These are phyloP conservation scores for Micoletzkya japonica DNA, from an alignment of 2,888 invertebrate species.

Conservation along the genomic window DNA sequence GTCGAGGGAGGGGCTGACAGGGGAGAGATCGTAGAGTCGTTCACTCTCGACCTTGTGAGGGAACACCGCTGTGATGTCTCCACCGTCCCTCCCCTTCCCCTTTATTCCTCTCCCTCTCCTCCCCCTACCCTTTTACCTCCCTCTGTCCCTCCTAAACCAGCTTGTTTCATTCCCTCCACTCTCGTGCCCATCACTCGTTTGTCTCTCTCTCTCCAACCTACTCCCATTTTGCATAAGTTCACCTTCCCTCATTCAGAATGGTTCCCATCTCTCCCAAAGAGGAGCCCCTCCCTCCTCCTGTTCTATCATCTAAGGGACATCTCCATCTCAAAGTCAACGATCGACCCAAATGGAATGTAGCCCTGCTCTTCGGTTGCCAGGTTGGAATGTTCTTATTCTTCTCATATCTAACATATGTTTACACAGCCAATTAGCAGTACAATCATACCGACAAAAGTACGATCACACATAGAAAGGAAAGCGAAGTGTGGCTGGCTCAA, in stretches of 20 bases:
- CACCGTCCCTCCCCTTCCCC: background rate
- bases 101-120: background rate
- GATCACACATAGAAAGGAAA: too few species aligned
- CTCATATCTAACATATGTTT: background rate
- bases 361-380: conserved; percentile 24
- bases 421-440: background rate
- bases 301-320: background rate
- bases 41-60: too few species aligned
- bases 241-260: background rate
- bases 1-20: too few species aligned
- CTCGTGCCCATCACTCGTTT: background rate
- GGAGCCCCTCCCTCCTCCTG: background rate
- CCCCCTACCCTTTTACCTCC: background rate
- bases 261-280: background rate
- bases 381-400: background rate
- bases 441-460: too few species aligned
- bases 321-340: conserved; percentile 20
- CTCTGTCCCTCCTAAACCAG: background rate
- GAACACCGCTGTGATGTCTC: too few species aligned
- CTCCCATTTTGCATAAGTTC: background rate
- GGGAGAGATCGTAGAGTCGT: too few species aligned
- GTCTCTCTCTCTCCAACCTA: background rate
- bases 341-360: conserved; percentile 18
- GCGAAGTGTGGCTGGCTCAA: too few species aligned
- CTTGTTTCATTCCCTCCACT: background rate